A percentile compares a stretch with the other conserved stretches of the same genome.
Conservation (phyloP, 2,113 vertebrate species). For the Naja naja region DNA sequence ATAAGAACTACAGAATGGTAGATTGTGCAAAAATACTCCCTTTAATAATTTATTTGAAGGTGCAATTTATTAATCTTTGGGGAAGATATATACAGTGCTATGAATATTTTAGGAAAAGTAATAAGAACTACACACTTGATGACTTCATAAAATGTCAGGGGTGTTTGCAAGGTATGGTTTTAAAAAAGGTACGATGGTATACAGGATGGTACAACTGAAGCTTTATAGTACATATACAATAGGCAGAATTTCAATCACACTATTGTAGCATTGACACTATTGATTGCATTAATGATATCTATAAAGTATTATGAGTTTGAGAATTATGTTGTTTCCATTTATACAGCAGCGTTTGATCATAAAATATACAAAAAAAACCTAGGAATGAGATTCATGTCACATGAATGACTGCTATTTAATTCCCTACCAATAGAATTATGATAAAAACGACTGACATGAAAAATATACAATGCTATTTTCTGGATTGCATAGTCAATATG, state of each 20-base stretch:
- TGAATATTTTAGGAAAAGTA: conserved; percentile 23
- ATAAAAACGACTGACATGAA: background rate
- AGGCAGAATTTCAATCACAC: background rate
- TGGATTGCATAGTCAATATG: background rate
- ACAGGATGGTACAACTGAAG: background rate
- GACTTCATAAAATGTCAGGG: conserved; percentile 2
- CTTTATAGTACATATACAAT: background rate
- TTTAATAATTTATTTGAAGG: background rate
- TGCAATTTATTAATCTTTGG: background rate
- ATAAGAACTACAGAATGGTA: background rate
- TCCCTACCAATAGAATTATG: background rate
- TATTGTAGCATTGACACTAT: background rate
- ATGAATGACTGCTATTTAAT: background rate
- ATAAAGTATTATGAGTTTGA: background rate
- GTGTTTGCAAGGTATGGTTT: background rate
- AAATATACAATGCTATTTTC: conserved; percentile 16
- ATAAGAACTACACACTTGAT: background rate
- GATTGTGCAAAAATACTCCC: background rate
- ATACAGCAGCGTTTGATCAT: background rate
- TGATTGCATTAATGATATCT: background rate
- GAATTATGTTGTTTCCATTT: background rate
- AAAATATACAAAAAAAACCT: conserved; percentile 5
- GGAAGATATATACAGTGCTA: background rate
- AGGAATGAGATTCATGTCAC: background rate
- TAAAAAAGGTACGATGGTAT: background rate